Base-by-base conservation (phyloP, 1,140 invertebrate genomes). In the Physella acuta region DNA sequence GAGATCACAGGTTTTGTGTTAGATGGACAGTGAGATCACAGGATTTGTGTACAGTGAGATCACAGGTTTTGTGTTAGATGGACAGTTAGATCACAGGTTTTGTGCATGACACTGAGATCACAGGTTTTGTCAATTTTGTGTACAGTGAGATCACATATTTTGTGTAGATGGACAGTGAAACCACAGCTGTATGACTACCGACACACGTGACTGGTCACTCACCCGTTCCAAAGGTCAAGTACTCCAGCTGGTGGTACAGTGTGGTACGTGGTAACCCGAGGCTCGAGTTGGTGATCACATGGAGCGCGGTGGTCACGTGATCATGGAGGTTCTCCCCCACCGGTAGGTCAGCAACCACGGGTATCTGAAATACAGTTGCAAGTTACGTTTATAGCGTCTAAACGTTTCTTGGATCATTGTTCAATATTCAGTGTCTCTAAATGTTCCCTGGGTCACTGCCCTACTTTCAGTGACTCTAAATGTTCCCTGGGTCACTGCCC, bases 261-360 rank as follows among this genome's bases (percentile, higher is more conserved):
- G 62, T 31, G 5, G 33, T 26, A 34, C 8, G 3, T 3, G 62
- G 49, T 3, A 4, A 30, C n/a, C 64, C 72, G 2, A 66, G 30
- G 55, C 71, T 69, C 0, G 62, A 39, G 37, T 74, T 74, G n/a
- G 76, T 73, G 2, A 60, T 39, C 4, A 75, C 52, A 14, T 65
- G 55, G 0, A 73, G 55, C 11, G 70, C 67, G 17, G 74, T 52
- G 4, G 64, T 26, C n/a, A 71, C 31, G 58, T 93, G 92, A 76
- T 93, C 92, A 72, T 91, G 92, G 0, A 97, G 86, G 84, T 97
- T 97, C 61, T 92, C 86, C 0, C 95, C 95, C 2, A 96, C 94
- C 0, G 92, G 90, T 24, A 92, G 86, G 85, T 94, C 89, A 24
- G 76, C 72, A 26, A 66, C 26, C 5, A 78, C 74, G 20, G 68